Evolutionary conservation across 2,113 vertebrate species (phyloP).

Genomic region (Dicaeum eximium): DNA sequence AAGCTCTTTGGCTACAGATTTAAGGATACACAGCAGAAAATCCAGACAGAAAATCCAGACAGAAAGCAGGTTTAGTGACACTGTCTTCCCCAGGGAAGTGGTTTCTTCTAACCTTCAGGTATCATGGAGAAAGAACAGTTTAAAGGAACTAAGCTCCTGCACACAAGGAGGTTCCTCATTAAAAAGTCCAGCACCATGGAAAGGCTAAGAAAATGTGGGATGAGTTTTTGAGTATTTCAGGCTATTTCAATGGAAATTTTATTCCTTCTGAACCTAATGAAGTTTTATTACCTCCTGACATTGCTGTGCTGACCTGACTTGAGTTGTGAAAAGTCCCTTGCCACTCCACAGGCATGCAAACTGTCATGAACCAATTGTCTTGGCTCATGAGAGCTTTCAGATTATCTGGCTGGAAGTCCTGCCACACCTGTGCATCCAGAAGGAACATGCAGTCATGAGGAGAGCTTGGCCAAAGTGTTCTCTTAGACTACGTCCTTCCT

Average conservation of each 20-base stretch:
- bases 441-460: background rate
- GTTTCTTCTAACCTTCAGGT: background rate
- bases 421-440: background rate
- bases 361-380: background rate
- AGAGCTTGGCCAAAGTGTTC: background rate
- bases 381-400: background rate
- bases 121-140: background rate
- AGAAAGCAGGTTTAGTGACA: background rate
- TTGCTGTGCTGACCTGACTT: background rate
- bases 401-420: background rate
- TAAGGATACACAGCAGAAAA: background rate
- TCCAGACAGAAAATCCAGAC: background rate
- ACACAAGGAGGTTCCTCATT: background rate
- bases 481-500: fast-evolving
- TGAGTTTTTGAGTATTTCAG: background rate
- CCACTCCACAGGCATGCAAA: background rate
- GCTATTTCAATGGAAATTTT: background rate
- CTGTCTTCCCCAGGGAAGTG: background rate
- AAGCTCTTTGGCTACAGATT: background rate
- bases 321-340: background rate
- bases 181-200: background rate
- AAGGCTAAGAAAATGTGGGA: background rate
- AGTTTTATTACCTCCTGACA: background rate
- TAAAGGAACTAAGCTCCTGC: background rate
- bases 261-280: background rate